Conservation (phyloP, 2,888 invertebrate genomes). For the Gymnosoma rotundatum region DNA sequence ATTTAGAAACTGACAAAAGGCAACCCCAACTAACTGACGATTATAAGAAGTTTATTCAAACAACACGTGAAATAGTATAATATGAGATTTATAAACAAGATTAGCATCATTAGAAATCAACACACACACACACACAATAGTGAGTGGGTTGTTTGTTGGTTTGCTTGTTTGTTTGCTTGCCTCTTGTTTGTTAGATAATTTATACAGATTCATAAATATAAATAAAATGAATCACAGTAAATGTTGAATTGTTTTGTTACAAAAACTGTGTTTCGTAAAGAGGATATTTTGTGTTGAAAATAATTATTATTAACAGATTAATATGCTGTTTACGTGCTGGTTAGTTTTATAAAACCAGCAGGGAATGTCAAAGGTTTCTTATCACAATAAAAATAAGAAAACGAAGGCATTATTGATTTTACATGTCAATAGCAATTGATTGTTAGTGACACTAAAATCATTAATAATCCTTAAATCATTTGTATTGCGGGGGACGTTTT, state of each 20-base stretch:
- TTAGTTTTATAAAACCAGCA: too few relatives aligned
- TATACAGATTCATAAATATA: constrained; percentile 21
- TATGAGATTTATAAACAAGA: constrained; percentile 47
- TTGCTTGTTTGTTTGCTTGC: constrained; percentile 22
- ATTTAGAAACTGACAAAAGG: constrained; percentile 44
- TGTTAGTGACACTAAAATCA: too few relatives aligned
- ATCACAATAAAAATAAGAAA: too few relatives aligned
- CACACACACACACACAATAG: constrained; percentile 41
- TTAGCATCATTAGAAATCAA: constrained; percentile 57
- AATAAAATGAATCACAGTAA: not conserved
- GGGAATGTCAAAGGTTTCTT: too few relatives aligned
- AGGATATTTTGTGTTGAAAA: not conserved
- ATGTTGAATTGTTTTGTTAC: not conserved
- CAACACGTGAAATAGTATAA: constrained; percentile 30
- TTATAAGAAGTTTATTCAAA: constrained; percentile 38
- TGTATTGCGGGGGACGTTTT: too few relatives aligned
- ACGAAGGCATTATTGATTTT: too few relatives aligned
- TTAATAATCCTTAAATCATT: too few relatives aligned
- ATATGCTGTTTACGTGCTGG: too few relatives aligned
- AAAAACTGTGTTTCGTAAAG: not conserved
- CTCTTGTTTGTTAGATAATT: constrained; percentile 21
- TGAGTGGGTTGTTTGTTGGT: not conserved
- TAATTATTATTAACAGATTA: not conserved
- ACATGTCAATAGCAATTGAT: too few relatives aligned
- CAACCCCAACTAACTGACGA: not conserved